These are phyloP conservation scores for Heliconius himera DNA, from an alignment of 1,140 invertebrate genomes.

Conservation along the genomic window DNA sequence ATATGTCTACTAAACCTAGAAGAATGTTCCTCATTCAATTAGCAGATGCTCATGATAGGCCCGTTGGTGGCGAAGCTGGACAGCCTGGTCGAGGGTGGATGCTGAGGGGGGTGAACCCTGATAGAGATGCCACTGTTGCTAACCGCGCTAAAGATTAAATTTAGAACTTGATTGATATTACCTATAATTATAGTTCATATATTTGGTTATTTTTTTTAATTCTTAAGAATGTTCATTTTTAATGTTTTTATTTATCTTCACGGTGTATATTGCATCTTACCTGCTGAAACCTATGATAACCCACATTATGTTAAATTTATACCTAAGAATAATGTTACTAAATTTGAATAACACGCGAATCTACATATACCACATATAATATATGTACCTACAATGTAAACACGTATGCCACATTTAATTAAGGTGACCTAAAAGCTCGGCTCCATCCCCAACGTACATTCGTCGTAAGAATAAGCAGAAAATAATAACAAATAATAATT, in stretches of 20 bases:
- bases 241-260: no score
- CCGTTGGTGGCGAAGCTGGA: slow-evolving; percentile 50
- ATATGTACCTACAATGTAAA: background rate
- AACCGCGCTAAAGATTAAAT: slow-evolving; percentile 41
- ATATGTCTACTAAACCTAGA: slow-evolving; percentile 76
- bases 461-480: slow-evolving; percentile 5
- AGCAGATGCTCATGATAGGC: slow-evolving; percentile 82
- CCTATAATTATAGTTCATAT: background rate
- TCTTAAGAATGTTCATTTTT: no score
- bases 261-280: no score
- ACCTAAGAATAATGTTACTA: no score
- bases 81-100: slow-evolving; percentile 55
- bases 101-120: slow-evolving; percentile 51
- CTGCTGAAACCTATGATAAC: no score
- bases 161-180: background rate
- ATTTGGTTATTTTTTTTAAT: background rate
- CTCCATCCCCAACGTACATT: background rate
- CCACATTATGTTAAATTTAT: no score
- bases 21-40: slow-evolving; percentile 84
- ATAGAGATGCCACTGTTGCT: slow-evolving; percentile 54
- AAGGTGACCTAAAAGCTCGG: slow-evolving; percentile 3
- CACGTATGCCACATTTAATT: background rate
- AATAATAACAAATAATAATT: no score
- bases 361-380: background rate
- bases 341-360: no score